Evolutionary conservation across 1,140 invertebrate genomes (phyloP), one percentile per base, ranked within the genome.

Genomic region (Pogonognathellus flavescens): DNA sequence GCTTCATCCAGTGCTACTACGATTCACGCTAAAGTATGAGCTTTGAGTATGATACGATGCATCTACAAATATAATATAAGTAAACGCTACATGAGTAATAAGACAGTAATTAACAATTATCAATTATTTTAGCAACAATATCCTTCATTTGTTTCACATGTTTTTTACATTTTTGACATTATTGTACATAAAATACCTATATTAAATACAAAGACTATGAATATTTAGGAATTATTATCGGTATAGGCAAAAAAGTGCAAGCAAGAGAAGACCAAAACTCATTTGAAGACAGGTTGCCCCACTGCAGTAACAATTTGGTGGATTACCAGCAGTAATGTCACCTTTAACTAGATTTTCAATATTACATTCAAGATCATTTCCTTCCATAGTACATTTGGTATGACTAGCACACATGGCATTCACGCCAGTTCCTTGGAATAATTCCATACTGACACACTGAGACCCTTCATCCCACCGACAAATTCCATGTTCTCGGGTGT

Each of bases 361-460:
- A 18, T 76, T 76, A 31, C 70, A 76, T 50, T 76, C 70, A 50
- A 76, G 70, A 50, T 31, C 41, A 18, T 50, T 76, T 49, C 25
- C 25, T 50, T 76, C 70, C 70, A 76, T 76, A 1, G 70, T 76
- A 18, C 70, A 76, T 49, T 41, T 76, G 16, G 70, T 76, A 76
- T 76, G 25, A 49, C 31, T 50, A 49, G 70, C 25, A 31, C 70
- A 76, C 70, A 76, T 76, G 25, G 70, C 70, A 76, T 76, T 76
- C 5, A 76, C 70, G n/a, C 70, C 70, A 7, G 70, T 76, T 76
- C 70, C 70, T 25, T 76, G 70, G 41, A 76, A 76, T 76, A 76
- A 76, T 76, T 76, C 70, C 70, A 76, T 76, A 31, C 70, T 76
- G 2, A 76, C 70, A 76, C 70, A 76, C 41, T 76, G 70, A 76